Evolutionary conservation across 2,888 invertebrate genomes (phyloP), one percentile per base, ranked within the genome.

Genomic region (Balanococcus diminutus): DNA sequence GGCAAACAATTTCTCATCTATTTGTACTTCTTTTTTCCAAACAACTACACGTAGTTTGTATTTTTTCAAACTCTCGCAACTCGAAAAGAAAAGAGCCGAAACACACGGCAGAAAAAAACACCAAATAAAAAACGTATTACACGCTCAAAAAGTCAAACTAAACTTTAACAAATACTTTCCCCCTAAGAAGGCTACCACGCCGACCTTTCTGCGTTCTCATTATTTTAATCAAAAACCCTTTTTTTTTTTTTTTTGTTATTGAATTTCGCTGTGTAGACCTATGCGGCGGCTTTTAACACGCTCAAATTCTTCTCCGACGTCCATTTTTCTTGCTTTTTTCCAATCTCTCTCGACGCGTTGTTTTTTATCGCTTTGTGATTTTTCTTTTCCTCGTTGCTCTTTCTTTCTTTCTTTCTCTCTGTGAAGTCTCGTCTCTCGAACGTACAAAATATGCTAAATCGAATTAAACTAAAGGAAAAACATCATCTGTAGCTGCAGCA

Each of bases 141-240:
- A 72, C 72, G 72, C 75, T 79, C 19, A 79, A 79, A 79, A 79
- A 79, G 75, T 79, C 75, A 36, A 79, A 36, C 75, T 79, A 79
- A 79, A 79, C 75, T 67, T 67, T 9, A 19, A 79, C 36, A 36
- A 79, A 79, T 79, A 79, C 75, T 79, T 79, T 79, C 75, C 16
- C n/a, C 75, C 16, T n/a, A 36, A 36, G 19, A n/a, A 19, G 19
- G 36, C 32, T 36, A 32, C 36, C 36, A 19, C 67, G 19, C n/a
- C 6, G n/a, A 79, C 36, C 75, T 79, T 79, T 36, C 19, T 19
- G 36, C 56, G 19, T 36, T 79, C 36, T 79, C 75, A 79, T 79
- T 79, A 79, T 79, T 79, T 79, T 79, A 79, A 79, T 79, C 75
- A 79, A 79, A 79, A 36, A 19, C 75, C 22, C 11, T 79, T 79